Evolutionary conservation across 1,140 invertebrate species (phyloP).

Genomic region (Drosophila suzukii): DNA sequence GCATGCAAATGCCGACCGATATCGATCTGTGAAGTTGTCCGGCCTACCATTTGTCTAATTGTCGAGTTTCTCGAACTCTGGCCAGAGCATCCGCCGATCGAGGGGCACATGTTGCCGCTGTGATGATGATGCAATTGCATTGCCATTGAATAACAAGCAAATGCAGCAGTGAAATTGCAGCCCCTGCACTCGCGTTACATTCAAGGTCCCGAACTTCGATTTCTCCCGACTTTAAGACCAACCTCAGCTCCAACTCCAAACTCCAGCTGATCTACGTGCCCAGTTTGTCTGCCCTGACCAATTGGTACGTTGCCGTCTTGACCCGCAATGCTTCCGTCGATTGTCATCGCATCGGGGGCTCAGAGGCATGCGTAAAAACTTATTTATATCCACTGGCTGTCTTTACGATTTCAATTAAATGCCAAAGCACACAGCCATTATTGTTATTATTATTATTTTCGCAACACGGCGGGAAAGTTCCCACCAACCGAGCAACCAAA

Average conservation of each 20-base stretch:
- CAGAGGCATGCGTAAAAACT: slow-evolving; percentile 62
- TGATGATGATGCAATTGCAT: slow-evolving; percentile 64
- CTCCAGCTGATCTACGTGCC: slow-evolving; percentile 63
- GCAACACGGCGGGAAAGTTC: slow-evolving; percentile 59
- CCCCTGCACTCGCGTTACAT: slow-evolving; percentile 38
- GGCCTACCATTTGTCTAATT: slow-evolving; percentile 61
- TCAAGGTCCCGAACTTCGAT: slow-evolving; percentile 78
- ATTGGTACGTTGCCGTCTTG: slow-evolving; percentile 53
- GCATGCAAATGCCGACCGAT: slow-evolving; percentile 67
- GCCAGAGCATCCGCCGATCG: slow-evolving; percentile 41
- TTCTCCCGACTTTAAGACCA: slow-evolving; percentile 55
- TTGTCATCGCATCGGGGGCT: slow-evolving; percentile 53
- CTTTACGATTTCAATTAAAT: slow-evolving; percentile 57
- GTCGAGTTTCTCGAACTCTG: slow-evolving; percentile 77
- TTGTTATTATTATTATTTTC: slow-evolving; percentile 44
- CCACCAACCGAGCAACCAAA: slow-evolving; percentile 8
- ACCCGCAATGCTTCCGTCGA: slow-evolving; percentile 75
- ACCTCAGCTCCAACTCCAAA: slow-evolving; percentile 21
- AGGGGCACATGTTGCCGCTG: slow-evolving; percentile 19
- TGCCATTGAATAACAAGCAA: slow-evolving; percentile 67
- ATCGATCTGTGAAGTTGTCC: slow-evolving; percentile 70
- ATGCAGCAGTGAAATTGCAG: slow-evolving; percentile 58
- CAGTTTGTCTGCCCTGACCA: slow-evolving; percentile 58
- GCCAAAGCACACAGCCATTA: slow-evolving; percentile 41
- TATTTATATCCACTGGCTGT: slow-evolving; percentile 48